phyloP scores from a whole-genome alignment of 2,888 invertebrate species.

The Odontothrips loti region DNA sequence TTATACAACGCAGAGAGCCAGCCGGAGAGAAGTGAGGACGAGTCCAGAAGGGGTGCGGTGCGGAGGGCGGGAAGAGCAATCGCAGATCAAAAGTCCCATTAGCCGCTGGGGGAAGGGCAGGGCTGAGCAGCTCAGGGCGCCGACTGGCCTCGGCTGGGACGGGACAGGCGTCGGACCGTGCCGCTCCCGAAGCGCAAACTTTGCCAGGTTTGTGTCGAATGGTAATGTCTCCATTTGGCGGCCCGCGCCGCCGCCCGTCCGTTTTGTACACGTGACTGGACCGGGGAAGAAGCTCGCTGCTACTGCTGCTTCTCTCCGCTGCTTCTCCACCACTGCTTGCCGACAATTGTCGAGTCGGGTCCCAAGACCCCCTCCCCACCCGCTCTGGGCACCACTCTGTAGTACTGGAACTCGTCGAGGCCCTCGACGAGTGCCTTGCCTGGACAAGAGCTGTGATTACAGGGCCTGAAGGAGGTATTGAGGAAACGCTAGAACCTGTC shows the following conservation, averaged over 20 bases:
- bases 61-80: not conserved
- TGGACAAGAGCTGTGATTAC: too few relatives aligned
- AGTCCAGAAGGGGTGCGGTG: not conserved
- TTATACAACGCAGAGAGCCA: too few relatives aligned
- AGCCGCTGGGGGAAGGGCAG: not conserved
- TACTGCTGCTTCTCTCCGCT: too few relatives aligned
- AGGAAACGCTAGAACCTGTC: too few relatives aligned
- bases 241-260: not conserved
- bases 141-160: not conserved
- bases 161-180: not conserved
- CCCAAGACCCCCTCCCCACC: too few relatives aligned
- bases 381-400: too few relatives aligned
- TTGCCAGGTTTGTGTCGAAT: slow-evolving; percentile 26
- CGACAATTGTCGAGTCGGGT: too few relatives aligned
- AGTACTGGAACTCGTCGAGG: too few relatives aligned
- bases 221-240: slow-evolving; percentile 26
- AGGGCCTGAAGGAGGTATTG: too few relatives aligned
- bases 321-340: too few relatives aligned
- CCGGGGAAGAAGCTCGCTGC: not conserved
- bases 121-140: not conserved
- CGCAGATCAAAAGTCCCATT: slow-evolving; percentile 1
- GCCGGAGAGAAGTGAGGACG: not conserved
- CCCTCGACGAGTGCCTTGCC: too few relatives aligned
- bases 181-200: not conserved
- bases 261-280: not conserved